phyloP scores from a whole-genome alignment of 2,113 vertebrate species.

The Aplodontia rufa region DNA sequence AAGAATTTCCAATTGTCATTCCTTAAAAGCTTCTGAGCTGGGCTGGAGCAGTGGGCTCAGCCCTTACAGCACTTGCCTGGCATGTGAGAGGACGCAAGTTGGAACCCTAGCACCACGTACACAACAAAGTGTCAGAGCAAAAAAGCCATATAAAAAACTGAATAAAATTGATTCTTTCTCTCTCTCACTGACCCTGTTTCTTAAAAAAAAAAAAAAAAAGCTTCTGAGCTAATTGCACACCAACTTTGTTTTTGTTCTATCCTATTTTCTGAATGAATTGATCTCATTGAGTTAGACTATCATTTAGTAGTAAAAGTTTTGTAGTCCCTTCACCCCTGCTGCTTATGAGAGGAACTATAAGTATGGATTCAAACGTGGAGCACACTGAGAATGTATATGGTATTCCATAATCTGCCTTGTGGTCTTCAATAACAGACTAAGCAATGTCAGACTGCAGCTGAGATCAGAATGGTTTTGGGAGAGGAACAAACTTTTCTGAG shows the following conservation, averaged over 20 bases:
- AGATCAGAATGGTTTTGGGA: not conserved
- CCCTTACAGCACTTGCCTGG: too few species aligned
- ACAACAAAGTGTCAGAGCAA: too few species aligned
- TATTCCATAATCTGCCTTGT: not conserved
- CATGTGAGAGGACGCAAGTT: too few species aligned
- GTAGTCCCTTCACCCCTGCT: not conserved
- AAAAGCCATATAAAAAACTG: too few species aligned
- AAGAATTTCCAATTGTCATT: not conserved
- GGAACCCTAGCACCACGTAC: too few species aligned
- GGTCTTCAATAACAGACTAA: not conserved
- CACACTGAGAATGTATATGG: rapidly evolving
- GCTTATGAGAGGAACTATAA: not conserved
- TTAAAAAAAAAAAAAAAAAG: too few species aligned
- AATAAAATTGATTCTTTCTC: too few species aligned
- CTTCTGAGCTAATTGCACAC: not conserved
- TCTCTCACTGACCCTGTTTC: too few species aligned
- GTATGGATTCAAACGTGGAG: not conserved
- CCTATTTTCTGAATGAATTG: not conserved
- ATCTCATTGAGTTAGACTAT: not conserved
- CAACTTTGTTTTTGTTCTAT: not conserved
- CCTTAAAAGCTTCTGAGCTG: not conserved
- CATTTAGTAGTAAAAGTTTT: not conserved
- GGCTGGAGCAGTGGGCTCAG: too few species aligned
- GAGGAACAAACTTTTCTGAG: not conserved
- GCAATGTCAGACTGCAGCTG: not conserved